These are phyloP conservation scores for Heliconius hortense DNA, from an alignment of 2,888 invertebrate species.

Conservation along the genomic window DNA sequence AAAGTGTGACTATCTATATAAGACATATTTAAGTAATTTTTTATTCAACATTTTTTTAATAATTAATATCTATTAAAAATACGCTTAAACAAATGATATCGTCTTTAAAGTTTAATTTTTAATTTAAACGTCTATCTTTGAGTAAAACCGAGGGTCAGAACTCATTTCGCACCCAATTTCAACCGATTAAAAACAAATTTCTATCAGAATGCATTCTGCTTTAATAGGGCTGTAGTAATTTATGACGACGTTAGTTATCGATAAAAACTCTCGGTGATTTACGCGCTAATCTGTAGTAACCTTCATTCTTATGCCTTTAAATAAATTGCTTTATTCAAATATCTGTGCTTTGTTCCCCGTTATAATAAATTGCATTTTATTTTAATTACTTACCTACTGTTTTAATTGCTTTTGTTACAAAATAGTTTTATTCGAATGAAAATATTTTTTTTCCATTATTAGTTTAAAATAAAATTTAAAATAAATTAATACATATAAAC, in stretches of 20 bases:
- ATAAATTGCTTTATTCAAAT: conserved; percentile 39
- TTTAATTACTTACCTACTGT: conserved; percentile 20
- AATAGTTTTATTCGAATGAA: not conserved
- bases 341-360: conserved; percentile 31
- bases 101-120: conserved; percentile 65
- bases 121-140: conserved; percentile 70
- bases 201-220: conserved; percentile 75
- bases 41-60: not conserved
- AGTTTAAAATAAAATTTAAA: not conserved
- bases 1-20: no score
- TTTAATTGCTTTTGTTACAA: not conserved
- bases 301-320: conserved; percentile 36
- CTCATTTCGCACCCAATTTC: conserved; percentile 82
- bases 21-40: not conserved
- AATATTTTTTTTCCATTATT: not conserved
- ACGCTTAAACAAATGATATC: conserved; percentile 16
- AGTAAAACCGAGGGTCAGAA: conserved; percentile 60
- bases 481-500: not conserved
- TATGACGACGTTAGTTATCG: conserved; percentile 48
- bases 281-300: conserved; percentile 42
- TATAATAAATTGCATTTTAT: conserved; percentile 12
- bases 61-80: not conserved
- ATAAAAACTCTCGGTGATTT: conserved; percentile 45
- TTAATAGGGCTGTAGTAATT: conserved; percentile 59
- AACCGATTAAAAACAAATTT: conserved; percentile 81